Base-by-base conservation (phyloP, 2,113 vertebrate species). In the Sander lucioperca region DNA sequence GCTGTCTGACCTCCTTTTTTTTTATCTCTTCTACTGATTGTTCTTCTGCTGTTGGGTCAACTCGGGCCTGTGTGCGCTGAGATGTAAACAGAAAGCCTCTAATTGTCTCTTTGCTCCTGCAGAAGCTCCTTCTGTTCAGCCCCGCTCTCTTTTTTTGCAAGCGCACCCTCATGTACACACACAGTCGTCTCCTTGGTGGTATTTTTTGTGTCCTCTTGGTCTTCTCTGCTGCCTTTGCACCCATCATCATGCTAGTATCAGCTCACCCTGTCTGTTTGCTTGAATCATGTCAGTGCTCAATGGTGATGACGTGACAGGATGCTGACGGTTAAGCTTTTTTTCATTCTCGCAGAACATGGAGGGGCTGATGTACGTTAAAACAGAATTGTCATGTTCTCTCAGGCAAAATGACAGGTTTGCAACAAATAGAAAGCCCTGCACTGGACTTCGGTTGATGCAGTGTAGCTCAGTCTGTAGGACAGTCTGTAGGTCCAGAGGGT, bases 1-100 rank as follows among this genome's bases (percentile, higher is more conserved):
- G 30, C 62, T 69, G 79, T 80, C 87, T 89, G 90, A 88, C 89
- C 91, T 91, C 54, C 30, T 92, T 90, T 91, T 74, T 90, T 90
- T 73, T 80, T 63, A 88, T 88, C 86, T 88, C 73, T 59, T 33
- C 59, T 79, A 9, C 77, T 82, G 84, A 85, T 90, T 89, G 77
- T 87, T 89, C 65, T 59, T 77, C 73, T 87, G 67, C 70, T 69
- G 72, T 83, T 65, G 77, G 83, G 80, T 88, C 86, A 88, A 14
- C 86, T 85, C 15, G 36, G 76, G 88, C 87, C 85, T 89, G 77
- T 90, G 86, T 83, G 81, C 77, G 2, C 59, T 89, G 72, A 87
- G 78, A 88, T 88, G 82, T 90, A 92, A 93, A 92, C 87, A 89
- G 70, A 87, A 81, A 80, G 71, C 68, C 64, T 85, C 36, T 85